Evolutionary conservation across 2,888 invertebrate species (phyloP).

Genomic region (Caprella mutica): DNA sequence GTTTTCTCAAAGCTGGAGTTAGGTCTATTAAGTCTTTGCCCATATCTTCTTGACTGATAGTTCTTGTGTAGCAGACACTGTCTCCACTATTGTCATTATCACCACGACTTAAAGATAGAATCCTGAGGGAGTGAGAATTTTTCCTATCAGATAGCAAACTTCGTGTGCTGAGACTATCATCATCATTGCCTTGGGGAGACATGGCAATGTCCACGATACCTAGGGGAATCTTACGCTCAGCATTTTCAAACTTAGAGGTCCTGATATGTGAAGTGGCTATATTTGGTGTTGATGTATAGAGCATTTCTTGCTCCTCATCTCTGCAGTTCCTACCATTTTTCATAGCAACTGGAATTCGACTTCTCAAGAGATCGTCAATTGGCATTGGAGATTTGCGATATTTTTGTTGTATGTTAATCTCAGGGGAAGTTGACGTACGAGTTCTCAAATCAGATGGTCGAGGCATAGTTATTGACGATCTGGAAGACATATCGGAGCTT

Average conservation of each 20-base stretch:
- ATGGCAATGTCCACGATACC: constrained; percentile 28
- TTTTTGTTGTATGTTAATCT: constrained; percentile 16
- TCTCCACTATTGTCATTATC: constrained; percentile 8
- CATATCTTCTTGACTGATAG: constrained; percentile 34
- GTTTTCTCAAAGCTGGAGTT: constrained; percentile 59
- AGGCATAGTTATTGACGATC: constrained; percentile 20
- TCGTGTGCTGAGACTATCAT: constrained; percentile 26
- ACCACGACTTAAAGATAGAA: neutral
- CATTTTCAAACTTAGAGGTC: constrained; percentile 26
- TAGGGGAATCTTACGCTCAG: constrained; percentile 23
- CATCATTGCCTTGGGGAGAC: constrained; percentile 29
- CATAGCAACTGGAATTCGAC: constrained; percentile 32
- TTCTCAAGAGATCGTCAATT: constrained; percentile 26
- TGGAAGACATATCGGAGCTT: constrained; percentile 31
- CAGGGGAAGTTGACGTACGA: constrained; percentile 28
- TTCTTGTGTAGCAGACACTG: constrained; percentile 19
- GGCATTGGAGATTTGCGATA: constrained; percentile 19
- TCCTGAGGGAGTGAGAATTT: constrained; percentile 5
- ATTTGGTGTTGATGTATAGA: constrained; percentile 16
- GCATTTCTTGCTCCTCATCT: constrained; percentile 20
- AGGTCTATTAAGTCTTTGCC: constrained; percentile 38
- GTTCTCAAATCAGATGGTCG: constrained; percentile 28
- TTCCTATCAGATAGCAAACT: constrained; percentile 23
- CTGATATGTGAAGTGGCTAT: constrained; percentile 18
- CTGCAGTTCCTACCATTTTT: constrained; percentile 25